A percentile compares a stretch with the other conserved stretches of the same genome.
Evolutionary conservation across 2,888 invertebrate species (phyloP).

Genomic region (Tiliacea citrago): DNA sequence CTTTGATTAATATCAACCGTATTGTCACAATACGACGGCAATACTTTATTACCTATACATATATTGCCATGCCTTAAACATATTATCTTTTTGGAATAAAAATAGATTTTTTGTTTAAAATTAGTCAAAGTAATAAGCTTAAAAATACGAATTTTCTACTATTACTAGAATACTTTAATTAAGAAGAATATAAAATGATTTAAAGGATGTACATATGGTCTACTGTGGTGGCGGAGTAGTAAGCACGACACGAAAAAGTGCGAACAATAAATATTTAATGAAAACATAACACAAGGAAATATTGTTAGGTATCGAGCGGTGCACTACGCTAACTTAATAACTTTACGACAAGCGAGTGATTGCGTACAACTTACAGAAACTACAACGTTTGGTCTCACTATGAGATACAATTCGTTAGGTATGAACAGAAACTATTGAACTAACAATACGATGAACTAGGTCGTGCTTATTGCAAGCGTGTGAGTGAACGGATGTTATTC

Average conservation of each 20-base stretch:
- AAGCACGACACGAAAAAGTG: conserved; percentile 34
- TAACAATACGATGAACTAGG: conserved; percentile 55
- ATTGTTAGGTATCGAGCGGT: conserved; percentile 39
- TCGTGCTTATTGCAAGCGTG: conserved; percentile 74
- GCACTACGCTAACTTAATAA: conserved; percentile 46
- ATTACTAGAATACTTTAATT: conserved; percentile 21
- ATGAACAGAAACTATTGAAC: conserved; percentile 27
- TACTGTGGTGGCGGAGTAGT: conserved; percentile 37
- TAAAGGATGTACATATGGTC: conserved; percentile 19
- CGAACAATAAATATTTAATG: conserved; percentile 32
- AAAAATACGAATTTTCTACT: conserved; percentile 4
- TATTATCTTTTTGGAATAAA: conserved; percentile 14
- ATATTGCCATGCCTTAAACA: conserved; percentile 3
- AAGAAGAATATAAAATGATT: conserved; percentile 9
- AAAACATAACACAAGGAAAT: conserved; percentile 33
- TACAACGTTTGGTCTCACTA: conserved; percentile 32
- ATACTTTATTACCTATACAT: neutral
- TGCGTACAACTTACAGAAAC: conserved; percentile 50
- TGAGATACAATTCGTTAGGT: conserved; percentile 26
- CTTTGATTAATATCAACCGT: conserved; percentile 25
- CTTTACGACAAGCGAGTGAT: conserved; percentile 63
- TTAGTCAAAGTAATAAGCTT: conserved; percentile 3
- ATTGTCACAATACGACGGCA: conserved; percentile 6
- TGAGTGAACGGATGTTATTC: conserved; percentile 71
- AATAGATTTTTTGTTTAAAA: conserved; percentile 13